Conservation (phyloP, 2,888 invertebrate genomes). For the Hemicrepidius hirtus region DNA sequence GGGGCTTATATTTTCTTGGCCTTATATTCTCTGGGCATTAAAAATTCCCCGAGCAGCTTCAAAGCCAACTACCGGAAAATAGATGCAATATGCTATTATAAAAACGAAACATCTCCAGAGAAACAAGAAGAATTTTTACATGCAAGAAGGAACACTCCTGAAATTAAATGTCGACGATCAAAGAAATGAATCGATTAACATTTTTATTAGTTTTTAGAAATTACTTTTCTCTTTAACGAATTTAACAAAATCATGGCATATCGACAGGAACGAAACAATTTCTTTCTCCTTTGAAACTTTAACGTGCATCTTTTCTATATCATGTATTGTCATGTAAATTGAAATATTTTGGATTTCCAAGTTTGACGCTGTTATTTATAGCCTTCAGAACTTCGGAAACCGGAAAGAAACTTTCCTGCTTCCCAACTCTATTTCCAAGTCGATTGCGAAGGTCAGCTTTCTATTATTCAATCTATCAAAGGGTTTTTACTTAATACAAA, state of each 20-base stretch:
- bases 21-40: slow-evolving; percentile 46
- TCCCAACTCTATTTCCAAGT: slow-evolving; percentile 8
- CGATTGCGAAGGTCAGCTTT: slow-evolving; percentile 23
- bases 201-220: slow-evolving; percentile 23
- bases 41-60: slow-evolving; percentile 49
- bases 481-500: too few relatives aligned
- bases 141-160: slow-evolving; percentile 20
- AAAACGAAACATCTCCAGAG: slow-evolving; percentile 46
- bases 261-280: slow-evolving; percentile 32
- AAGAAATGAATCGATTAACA: slow-evolving; percentile 28
- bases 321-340: slow-evolving; percentile 35
- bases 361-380: slow-evolving; percentile 32
- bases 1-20: slow-evolving; percentile 47
- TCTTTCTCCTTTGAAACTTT: slow-evolving; percentile 15
- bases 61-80: slow-evolving; percentile 52
- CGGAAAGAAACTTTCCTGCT: slow-evolving; percentile 31
- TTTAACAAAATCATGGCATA: background rate
- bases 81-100: slow-evolving; percentile 50
- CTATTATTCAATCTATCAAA: background rate
- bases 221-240: too few relatives aligned
- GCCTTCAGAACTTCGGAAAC: slow-evolving; percentile 3
- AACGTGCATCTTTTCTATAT: slow-evolving; percentile 26
- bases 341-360: slow-evolving; percentile 36
- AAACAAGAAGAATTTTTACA: slow-evolving; percentile 32
- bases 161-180: slow-evolving; percentile 29